These are phyloP conservation scores for Acanthococcus lagerstroemiae DNA, from an alignment of 2,888 invertebrate genomes.

Conservation along the genomic window DNA sequence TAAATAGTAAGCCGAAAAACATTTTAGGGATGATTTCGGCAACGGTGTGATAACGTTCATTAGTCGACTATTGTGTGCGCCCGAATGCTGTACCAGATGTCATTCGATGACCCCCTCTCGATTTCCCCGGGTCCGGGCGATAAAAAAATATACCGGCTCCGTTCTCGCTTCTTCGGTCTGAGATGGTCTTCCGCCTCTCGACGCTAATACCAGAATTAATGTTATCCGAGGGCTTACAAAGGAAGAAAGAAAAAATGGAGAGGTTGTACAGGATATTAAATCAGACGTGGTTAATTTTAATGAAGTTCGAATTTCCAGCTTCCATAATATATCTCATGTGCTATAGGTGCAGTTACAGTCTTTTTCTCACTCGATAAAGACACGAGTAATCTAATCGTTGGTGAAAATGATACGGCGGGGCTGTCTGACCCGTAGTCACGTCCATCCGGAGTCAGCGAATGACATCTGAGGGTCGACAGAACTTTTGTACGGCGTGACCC, in stretches of 20 bases:
- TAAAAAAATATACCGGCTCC: background rate
- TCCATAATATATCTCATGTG: no score
- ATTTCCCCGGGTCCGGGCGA: background rate
- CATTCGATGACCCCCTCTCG: constrained; percentile 1
- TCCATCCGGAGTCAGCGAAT: no score
- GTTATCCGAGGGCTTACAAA: background rate
- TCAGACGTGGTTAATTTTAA: background rate
- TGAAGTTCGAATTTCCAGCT: no score
- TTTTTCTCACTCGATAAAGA: no score
- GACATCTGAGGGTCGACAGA: no score
- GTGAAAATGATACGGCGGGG: no score
- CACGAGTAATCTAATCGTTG: no score
- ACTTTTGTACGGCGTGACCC: no score
- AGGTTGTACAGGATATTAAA: background rate
- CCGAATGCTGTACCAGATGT: background rate
- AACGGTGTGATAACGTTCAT: constrained; percentile 20
- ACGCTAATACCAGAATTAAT: background rate
- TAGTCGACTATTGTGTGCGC: constrained; percentile 7
- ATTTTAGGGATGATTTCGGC: constrained; percentile 12
- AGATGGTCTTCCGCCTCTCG: background rate
- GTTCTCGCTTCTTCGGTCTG: background rate
- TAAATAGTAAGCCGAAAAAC: background rate
- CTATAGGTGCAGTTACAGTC: no score
- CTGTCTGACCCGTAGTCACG: no score
- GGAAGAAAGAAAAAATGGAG: background rate